Conservation (phyloP, 1,140 invertebrate species). For the Drosophila nebulosa region DNA sequence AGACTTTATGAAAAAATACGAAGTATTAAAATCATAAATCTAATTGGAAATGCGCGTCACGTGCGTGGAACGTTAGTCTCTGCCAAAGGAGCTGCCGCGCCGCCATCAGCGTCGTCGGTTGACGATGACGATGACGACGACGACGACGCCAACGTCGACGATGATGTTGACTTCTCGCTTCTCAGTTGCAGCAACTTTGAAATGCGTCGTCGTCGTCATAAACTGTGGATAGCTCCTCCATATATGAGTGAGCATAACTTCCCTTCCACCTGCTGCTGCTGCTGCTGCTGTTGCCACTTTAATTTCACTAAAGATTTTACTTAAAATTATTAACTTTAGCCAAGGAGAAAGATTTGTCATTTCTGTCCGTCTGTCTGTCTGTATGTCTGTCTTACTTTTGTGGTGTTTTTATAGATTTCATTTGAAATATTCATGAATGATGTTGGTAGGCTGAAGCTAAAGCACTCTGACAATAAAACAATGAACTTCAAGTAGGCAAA, state of each 20-base stretch:
- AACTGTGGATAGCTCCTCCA: constrained; percentile 18
- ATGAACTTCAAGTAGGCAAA: constrained; percentile 55
- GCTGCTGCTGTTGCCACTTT: constrained; percentile 35
- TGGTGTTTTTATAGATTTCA: constrained; percentile 44
- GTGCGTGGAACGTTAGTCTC: constrained; percentile 73
- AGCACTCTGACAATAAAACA: constrained; percentile 60
- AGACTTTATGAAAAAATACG: constrained; percentile 75
- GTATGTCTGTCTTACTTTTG: background rate
- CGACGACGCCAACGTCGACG: constrained; percentile 2
- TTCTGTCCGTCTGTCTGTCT: background rate
- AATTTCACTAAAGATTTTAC: constrained; percentile 64
- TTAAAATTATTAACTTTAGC: constrained; percentile 73
- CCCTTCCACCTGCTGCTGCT: constrained; percentile 2
- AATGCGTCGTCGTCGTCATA: constrained; percentile 12
- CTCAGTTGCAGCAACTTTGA: constrained; percentile 31
- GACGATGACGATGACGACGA: constrained; percentile 22
- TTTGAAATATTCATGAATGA: constrained; percentile 72
- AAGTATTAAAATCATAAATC: constrained; percentile 79
- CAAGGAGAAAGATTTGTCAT: constrained; percentile 18
- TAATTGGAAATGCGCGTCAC: constrained; percentile 75
- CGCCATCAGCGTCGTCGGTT: constrained; percentile 11
- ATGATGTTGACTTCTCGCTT: constrained; percentile 23
- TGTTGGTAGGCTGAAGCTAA: constrained; percentile 14
- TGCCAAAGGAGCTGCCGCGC: constrained; percentile 65
- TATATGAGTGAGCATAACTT: constrained; percentile 1